Conservation (phyloP, 2,888 invertebrate species). For the Campoletis raptor region DNA sequence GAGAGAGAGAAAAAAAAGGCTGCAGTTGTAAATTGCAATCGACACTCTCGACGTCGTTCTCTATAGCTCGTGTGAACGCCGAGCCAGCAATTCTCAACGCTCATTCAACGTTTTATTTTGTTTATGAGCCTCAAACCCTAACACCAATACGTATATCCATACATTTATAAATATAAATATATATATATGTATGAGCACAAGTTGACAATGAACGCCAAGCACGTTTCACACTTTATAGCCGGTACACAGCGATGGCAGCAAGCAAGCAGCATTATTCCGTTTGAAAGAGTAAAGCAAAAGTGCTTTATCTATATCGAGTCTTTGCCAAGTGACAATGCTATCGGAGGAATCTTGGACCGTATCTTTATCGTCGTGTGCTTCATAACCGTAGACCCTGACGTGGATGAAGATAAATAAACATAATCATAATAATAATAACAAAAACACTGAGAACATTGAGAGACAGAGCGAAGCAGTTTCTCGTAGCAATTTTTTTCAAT, state of each 20-base stretch:
- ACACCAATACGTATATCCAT: conserved; percentile 23
- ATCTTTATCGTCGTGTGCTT: conserved; percentile 52
- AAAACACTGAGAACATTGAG: neutral
- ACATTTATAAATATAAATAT: conserved; percentile 2
- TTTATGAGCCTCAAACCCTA: conserved; percentile 67
- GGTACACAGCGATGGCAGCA: conserved; percentile 27
- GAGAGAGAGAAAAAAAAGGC: conserved; percentile 41
- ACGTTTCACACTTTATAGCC: conserved; percentile 62
- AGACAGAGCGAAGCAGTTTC: neutral
- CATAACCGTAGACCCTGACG: conserved; percentile 54
- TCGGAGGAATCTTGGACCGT: conserved; percentile 58
- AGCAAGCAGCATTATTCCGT: conserved; percentile 24
- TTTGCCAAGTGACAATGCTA: conserved; percentile 59
- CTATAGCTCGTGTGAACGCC: conserved; percentile 31
- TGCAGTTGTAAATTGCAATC: conserved; percentile 68
- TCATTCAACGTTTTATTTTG: conserved; percentile 70
- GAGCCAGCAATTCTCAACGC: conserved; percentile 42
- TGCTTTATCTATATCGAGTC: conserved; percentile 36
- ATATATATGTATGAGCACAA: conserved; percentile 3
- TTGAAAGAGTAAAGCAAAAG: conserved; percentile 32
- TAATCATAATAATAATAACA: neutral
- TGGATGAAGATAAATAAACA: neutral
- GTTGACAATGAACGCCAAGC: conserved; percentile 65
- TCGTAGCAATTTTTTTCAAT: neutral
- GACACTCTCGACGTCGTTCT: conserved; percentile 64